phyloP scores from a whole-genome alignment of 2,113 vertebrate genomes.

The Sterna hirundo region DNA sequence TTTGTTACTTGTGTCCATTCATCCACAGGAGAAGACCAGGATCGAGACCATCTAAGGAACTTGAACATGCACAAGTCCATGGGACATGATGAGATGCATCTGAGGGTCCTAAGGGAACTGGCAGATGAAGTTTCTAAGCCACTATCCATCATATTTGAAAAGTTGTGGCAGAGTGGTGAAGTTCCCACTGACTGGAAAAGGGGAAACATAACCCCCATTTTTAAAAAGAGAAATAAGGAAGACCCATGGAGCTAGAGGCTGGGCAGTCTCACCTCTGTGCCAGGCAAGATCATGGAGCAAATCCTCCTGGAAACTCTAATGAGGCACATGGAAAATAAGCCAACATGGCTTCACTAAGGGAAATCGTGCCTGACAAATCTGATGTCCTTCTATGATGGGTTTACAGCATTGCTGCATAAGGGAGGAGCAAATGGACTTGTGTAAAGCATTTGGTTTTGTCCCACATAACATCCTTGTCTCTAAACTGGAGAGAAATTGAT shows the following conservation, averaged over 20 bases:
- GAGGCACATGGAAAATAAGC: neutral
- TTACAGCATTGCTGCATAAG: neutral
- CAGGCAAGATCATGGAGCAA: neutral
- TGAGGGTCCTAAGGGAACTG: neutral
- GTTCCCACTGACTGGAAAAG: neutral
- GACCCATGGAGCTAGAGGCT: neutral
- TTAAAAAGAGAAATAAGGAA: neutral
- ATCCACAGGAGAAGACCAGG: neutral
- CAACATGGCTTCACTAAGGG: neutral
- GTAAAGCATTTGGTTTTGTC: neutral
- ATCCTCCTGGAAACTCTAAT: neutral
- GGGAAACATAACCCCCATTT: neutral
- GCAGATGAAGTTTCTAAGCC: neutral
- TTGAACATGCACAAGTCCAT: neutral
- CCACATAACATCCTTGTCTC: neutral
- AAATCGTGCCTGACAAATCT: neutral
- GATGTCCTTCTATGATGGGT: fast-evolving
- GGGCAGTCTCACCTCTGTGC: neutral
- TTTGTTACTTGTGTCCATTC: neutral
- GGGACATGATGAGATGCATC: neutral
- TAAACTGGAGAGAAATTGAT: neutral
- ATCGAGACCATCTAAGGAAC: neutral
- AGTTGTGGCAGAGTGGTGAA: neutral
- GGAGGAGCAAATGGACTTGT: neutral
- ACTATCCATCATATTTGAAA: neutral